phyloP scores from a whole-genome alignment of 2,113 vertebrate genomes.

The Pantherophis guttatus region DNA sequence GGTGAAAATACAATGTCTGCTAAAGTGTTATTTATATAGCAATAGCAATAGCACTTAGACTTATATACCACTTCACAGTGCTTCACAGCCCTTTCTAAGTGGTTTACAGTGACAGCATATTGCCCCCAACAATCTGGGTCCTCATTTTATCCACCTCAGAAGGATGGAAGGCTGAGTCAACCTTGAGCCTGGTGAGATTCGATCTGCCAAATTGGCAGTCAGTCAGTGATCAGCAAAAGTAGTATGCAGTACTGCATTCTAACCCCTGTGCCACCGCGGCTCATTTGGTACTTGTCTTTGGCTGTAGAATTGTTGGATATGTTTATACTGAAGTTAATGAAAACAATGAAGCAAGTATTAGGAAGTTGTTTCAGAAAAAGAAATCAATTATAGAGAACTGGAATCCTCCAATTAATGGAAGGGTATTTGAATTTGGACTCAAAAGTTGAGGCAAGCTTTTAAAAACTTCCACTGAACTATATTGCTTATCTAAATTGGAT shows the following conservation, averaged over 20 bases:
- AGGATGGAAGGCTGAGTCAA: too few species aligned
- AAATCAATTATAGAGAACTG: background rate
- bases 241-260: too few species aligned
- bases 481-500: background rate
- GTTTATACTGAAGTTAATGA: background rate
- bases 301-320: background rate
- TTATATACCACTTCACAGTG: too few species aligned
- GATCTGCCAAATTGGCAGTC: too few species aligned
- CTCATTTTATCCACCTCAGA: too few species aligned
- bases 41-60: too few species aligned
- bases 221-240: too few species aligned
- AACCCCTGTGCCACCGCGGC: too few species aligned
- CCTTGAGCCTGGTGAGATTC: too few species aligned
- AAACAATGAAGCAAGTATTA: background rate
- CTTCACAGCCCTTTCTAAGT: too few species aligned
- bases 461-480: constrained; percentile 8
- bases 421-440: background rate
- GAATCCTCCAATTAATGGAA: constrained; percentile 19
- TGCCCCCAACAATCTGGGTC: too few species aligned
- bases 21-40: background rate
- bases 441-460: background rate
- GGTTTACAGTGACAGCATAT: too few species aligned
- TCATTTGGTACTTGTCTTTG: background rate
- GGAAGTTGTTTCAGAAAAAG: background rate
- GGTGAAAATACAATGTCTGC: background rate